Percentiles rank a stretch among this genome's conserved stretches.
phyloP scores from a whole-genome alignment of 2,113 vertebrate species.

The Myrmecobius fasciatus region DNA sequence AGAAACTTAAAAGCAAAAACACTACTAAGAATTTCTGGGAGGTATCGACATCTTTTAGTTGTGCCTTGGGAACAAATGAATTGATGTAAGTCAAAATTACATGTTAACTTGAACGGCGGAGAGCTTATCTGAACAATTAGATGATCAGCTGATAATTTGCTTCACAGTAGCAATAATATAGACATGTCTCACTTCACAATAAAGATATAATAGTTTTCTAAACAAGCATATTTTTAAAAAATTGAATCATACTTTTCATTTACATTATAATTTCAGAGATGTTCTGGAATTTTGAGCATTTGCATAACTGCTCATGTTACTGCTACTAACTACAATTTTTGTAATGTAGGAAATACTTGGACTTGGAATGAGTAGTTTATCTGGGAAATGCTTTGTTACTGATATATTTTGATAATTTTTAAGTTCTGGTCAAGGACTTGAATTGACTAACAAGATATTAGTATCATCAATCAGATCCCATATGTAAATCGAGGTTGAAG shows the following conservation, averaged over 20 bases:
- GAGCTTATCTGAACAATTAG: constrained; percentile 1
- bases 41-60: background rate
- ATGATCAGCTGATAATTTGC: background rate
- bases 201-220: background rate
- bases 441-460: background rate
- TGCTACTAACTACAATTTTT: background rate
- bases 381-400: background rate
- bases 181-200: constrained; percentile 24
- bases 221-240: constrained; percentile 36
- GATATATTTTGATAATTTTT: background rate
- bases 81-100: constrained; percentile 6
- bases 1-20: background rate
- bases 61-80: constrained; percentile 26
- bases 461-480: background rate
- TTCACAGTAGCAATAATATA: background rate
- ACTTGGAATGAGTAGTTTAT: constrained; percentile 12
- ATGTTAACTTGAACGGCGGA: background rate
- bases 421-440: background rate
- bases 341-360: background rate
- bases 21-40: constrained; percentile 12
- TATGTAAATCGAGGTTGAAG: background rate
- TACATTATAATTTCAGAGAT: constrained; percentile 43
- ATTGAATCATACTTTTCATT: constrained; percentile 3
- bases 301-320: constrained; percentile 15
- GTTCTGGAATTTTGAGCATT: constrained; percentile 33